These are phyloP conservation scores for Mixornis gularis DNA, from an alignment of 2,113 vertebrate species.

Conservation along the genomic window DNA sequence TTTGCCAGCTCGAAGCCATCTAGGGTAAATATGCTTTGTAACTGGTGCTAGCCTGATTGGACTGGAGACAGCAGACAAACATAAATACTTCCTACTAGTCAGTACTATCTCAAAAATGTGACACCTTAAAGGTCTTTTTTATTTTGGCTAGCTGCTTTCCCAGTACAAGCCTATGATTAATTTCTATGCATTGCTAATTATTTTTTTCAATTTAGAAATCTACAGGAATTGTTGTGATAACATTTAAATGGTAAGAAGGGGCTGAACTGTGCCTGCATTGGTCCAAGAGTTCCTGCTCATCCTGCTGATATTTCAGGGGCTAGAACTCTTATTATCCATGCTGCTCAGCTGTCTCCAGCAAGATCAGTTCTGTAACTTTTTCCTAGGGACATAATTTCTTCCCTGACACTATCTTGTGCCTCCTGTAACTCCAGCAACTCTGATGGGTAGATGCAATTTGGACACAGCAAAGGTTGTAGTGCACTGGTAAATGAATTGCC, in stretches of 20 bases:
- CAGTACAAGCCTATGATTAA: background rate
- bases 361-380: background rate
- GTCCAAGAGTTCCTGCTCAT: background rate
- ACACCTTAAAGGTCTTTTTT: background rate
- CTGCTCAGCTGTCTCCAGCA: background rate
- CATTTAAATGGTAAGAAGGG: constrained; percentile 54
- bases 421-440: background rate
- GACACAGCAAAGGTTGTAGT: fast-evolving
- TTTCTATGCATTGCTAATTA: constrained; percentile 9
- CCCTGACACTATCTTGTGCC: background rate
- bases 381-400: constrained; percentile 26
- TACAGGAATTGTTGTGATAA: constrained; percentile 20
- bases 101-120: background rate
- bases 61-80: background rate
- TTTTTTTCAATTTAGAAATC: constrained; percentile 28
- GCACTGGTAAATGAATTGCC: background rate
- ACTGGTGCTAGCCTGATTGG: background rate
- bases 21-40: background rate
- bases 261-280: background rate
- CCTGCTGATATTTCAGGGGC: background rate
- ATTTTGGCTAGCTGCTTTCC: background rate
- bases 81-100: background rate
- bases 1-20: background rate
- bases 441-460: background rate
- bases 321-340: background rate